phyloP scores from a whole-genome alignment of 2,113 vertebrate species.

The Cavia porcellus region DNA sequence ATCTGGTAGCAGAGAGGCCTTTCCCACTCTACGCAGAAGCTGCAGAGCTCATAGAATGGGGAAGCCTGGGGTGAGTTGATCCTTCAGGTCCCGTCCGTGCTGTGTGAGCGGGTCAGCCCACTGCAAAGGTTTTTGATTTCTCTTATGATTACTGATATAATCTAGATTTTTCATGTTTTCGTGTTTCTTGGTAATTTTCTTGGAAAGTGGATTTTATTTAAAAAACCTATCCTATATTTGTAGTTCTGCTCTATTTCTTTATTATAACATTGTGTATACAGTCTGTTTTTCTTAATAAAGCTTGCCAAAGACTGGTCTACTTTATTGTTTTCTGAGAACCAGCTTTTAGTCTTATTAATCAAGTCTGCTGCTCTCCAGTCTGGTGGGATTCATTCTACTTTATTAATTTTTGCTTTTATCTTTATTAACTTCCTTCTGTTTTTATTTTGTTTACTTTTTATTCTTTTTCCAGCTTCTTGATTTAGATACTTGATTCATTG shows the following conservation, averaged over 20 bases:
- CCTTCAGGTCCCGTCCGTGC: neutral
- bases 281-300: constrained; percentile 23
- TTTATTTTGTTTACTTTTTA: constrained; percentile 56
- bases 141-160: neutral
- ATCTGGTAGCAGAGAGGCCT: neutral
- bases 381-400: constrained; percentile 14
- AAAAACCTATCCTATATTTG: neutral
- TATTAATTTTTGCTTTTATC: constrained; percentile 73
- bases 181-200: neutral
- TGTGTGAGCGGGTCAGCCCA: neutral
- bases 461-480: constrained; percentile 40
- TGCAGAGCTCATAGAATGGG: neutral
- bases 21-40: neutral
- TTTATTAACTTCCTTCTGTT: constrained; percentile 62
- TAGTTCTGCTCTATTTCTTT: neutral
- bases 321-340: constrained; percentile 49
- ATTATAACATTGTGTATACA: constrained; percentile 30
- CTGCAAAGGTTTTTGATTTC: neutral
- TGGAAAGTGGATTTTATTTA: constrained; percentile 12
- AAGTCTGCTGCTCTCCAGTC: constrained; percentile 17
- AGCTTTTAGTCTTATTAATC: constrained; percentile 6
- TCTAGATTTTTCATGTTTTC: neutral
- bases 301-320: constrained; percentile 1
- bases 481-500: constrained; percentile 44
- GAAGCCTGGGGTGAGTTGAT: neutral